Conservation (phyloP, 2,797 vertebrate species). For the Oophaga sylvatica region DNA sequence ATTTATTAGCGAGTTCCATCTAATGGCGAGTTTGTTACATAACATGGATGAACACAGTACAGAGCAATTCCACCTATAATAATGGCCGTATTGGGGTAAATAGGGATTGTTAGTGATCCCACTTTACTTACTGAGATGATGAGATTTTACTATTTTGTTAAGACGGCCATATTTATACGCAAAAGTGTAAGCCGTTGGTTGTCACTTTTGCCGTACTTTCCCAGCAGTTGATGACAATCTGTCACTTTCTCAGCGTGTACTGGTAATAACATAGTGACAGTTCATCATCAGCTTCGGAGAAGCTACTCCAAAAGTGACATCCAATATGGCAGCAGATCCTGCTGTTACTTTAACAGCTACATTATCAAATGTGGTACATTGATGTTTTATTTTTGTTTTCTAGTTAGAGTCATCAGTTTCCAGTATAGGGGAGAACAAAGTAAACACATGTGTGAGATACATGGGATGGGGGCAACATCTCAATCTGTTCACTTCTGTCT, state of each 20-base stretch:
- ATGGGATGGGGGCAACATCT: not conserved
- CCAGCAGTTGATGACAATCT: constrained; percentile 24
- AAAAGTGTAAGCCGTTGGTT: not conserved
- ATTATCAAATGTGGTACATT: not conserved
- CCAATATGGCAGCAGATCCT: not conserved
- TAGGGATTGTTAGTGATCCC: not conserved
- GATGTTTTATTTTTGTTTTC: not conserved
- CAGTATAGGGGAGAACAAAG: not conserved
- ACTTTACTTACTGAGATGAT: not conserved
- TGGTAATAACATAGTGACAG: constrained; percentile 15
- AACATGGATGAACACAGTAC: not conserved
- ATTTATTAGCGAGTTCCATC: no score
- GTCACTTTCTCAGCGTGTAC: not conserved
- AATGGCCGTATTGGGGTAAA: not conserved
- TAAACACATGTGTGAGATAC: not conserved
- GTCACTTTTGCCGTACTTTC: not conserved
- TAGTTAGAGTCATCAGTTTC: not conserved
- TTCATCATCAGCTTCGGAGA: constrained; percentile 2
- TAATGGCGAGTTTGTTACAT: no score
- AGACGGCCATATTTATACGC: not conserved
- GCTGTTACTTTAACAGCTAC: not conserved
- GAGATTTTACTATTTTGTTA: not conserved
- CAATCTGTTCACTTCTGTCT: not conserved
- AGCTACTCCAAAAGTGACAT: constrained; percentile 5
- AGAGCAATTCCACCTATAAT: not conserved